phyloP scores from a whole-genome alignment of 2,113 vertebrate species.

The Argyrosomus japonicus region DNA sequence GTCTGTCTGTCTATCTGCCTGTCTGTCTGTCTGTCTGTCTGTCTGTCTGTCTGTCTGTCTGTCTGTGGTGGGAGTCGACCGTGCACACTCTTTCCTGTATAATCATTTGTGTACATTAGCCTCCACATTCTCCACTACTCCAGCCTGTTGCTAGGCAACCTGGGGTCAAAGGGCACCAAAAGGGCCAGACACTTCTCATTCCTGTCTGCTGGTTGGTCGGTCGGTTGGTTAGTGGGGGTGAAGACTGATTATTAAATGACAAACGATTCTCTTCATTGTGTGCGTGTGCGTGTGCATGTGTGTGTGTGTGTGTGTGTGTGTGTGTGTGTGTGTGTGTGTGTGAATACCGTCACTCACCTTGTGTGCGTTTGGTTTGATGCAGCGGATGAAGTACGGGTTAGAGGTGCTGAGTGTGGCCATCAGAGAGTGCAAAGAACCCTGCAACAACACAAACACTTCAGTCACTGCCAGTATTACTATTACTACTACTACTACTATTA shows the following conservation, averaged over 20 bases:
- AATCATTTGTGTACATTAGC: slow-evolving; percentile 44
- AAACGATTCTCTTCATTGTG: no score
- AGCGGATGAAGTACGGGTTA: slow-evolving; percentile 95
- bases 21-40: no score
- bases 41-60: not conserved
- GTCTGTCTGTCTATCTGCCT: no score
- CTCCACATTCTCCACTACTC: slow-evolving; percentile 7
- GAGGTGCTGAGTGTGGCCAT: slow-evolving; percentile 93
- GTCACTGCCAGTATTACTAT: not conserved
- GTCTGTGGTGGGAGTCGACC: not conserved
- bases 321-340: slow-evolving; percentile 32
- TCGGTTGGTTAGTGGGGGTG: not conserved
- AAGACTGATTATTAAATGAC: slow-evolving; percentile 35
- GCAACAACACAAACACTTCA: not conserved
- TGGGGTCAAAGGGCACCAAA: slow-evolving; percentile 75
- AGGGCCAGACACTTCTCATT: slow-evolving; percentile 79
- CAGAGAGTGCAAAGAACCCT: slow-evolving; percentile 91
- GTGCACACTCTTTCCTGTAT: not conserved
- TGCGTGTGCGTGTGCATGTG: no score
- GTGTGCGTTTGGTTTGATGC: slow-evolving; percentile 95
- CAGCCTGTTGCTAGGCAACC: slow-evolving; percentile 85
- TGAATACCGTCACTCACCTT: slow-evolving; percentile 87
- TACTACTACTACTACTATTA: not conserved
- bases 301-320: slow-evolving; percentile 18
- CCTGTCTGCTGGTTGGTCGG: slow-evolving; percentile 6